Evolutionary conservation across 1,140 invertebrate species (phyloP).

Genomic region (Steinernema feltiae): DNA sequence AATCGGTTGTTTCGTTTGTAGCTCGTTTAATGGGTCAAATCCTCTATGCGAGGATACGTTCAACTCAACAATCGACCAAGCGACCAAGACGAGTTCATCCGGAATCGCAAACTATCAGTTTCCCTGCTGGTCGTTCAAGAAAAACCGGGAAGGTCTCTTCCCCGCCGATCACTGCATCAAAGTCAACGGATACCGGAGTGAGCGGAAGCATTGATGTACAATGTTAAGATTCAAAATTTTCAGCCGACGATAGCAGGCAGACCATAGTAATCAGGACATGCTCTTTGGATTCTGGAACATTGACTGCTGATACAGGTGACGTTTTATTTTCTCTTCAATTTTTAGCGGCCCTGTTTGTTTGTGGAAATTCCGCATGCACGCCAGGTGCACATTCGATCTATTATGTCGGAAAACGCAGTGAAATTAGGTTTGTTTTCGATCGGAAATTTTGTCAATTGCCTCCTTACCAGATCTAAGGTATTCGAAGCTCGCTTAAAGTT

Average conservation of each 20-base stretch:
- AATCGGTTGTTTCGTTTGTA: constrained; percentile 93
- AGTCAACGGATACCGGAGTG: constrained; percentile 77
- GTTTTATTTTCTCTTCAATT: neutral
- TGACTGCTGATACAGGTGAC: constrained; percentile 59
- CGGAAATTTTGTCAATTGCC: too few relatives aligned
- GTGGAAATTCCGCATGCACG: too few relatives aligned
- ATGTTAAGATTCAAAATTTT: constrained; percentile 7
- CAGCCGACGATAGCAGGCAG: constrained; percentile 55
- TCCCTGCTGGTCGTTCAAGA: constrained; percentile 84
- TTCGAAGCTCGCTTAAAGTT: too few relatives aligned
- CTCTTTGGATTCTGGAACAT: constrained; percentile 62
- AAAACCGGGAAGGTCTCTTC: constrained; percentile 82
- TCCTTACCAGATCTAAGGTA: too few relatives aligned
- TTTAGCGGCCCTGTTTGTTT: neutral
- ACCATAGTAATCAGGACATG: constrained; percentile 61
- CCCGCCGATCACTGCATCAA: constrained; percentile 94
- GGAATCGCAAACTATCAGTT: constrained; percentile 75
- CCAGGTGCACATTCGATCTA: too few relatives aligned
- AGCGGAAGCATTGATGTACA: constrained; percentile 48
- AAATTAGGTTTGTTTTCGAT: too few relatives aligned
- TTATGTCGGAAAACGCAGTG: too few relatives aligned
- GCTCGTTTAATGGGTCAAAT: constrained; percentile 79
- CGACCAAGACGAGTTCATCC: constrained; percentile 61
- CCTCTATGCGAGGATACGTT: constrained; percentile 84
- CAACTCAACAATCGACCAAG: constrained; percentile 63